phyloP scores from a whole-genome alignment of 1,140 invertebrate species.

The Daktulosphaira vitifoliae region DNA sequence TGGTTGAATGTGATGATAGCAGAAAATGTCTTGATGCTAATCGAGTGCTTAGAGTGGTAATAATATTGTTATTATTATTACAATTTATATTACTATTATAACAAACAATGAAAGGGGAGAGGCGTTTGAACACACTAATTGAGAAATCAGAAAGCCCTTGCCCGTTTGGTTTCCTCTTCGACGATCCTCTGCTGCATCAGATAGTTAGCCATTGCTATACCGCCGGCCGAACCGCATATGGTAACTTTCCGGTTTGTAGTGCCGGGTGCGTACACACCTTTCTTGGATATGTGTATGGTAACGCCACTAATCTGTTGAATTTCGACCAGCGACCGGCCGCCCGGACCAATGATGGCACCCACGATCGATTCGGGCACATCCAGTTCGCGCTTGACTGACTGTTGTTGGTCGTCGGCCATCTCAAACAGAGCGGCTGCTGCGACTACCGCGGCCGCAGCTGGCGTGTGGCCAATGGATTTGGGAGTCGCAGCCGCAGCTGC shows the following conservation, averaged over 20 bases:
- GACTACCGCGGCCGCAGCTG: background rate
- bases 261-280: slow-evolving; percentile 91
- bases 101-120: no score
- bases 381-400: slow-evolving; percentile 65
- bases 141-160: slow-evolving; percentile 5
- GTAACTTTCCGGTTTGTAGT: slow-evolving; percentile 95
- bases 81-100: no score
- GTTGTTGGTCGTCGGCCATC: slow-evolving; percentile 82
- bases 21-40: no score
- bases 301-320: slow-evolving; percentile 93
- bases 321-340: slow-evolving; percentile 89
- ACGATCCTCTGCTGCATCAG: slow-evolving; percentile 91
- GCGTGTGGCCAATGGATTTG: background rate
- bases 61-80: no score
- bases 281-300: slow-evolving; percentile 97
- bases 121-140: no score
- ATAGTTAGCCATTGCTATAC: slow-evolving; percentile 82
- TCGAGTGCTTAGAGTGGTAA: no score
- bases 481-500: background rate
- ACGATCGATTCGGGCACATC: slow-evolving; percentile 93
- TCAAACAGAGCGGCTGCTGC: slow-evolving; percentile 42
- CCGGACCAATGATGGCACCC: slow-evolving; percentile 88
- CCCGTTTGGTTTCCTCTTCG: slow-evolving; percentile 86
- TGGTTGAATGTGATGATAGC: no score
- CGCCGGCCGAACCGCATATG: slow-evolving; percentile 77